These are phyloP conservation scores for Eilema sororculum DNA, from an alignment of 2,888 invertebrate genomes.

Conservation along the genomic window DNA sequence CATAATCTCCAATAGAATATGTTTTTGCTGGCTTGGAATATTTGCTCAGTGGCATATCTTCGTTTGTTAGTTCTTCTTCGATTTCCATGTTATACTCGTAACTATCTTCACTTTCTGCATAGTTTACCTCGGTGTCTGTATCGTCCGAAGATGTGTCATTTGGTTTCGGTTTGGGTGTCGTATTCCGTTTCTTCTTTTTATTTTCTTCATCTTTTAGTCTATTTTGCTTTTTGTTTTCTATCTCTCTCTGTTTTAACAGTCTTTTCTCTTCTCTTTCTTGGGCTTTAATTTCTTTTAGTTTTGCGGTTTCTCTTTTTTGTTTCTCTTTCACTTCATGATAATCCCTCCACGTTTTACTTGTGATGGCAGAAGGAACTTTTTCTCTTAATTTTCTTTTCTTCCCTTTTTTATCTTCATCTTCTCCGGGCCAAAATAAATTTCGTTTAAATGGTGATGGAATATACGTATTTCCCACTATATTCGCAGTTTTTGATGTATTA, in stretches of 20 bases:
- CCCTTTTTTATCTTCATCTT: conserved; percentile 28
- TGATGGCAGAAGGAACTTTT: conserved; percentile 33
- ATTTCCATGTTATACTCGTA: conserved; percentile 15
- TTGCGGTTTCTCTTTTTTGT: conserved; percentile 18
- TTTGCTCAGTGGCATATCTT: neutral
- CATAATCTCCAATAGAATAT: conserved; percentile 6
- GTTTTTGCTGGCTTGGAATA: neutral
- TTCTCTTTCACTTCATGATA: conserved; percentile 28
- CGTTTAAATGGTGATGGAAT: conserved; percentile 37
- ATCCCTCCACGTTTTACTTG: conserved; percentile 25
- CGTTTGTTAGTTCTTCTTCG: conserved; percentile 8
- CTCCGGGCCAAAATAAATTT: conserved; percentile 32
- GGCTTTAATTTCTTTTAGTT: conserved; percentile 27
- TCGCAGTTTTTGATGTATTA: conserved; percentile 2
- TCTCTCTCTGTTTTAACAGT: conserved; percentile 23
- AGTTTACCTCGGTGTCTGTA: conserved; percentile 26
- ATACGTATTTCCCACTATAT: too few relatives aligned
- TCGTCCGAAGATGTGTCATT: conserved; percentile 18
- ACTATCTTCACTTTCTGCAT: conserved; percentile 29
- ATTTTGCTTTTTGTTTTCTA: conserved; percentile 19
- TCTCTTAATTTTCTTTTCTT: conserved; percentile 21
- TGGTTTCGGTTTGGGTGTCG: conserved; percentile 7
- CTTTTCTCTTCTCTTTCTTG: conserved; percentile 28
- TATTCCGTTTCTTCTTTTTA: conserved; percentile 27
- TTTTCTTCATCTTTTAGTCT: conserved; percentile 15